Evolutionary conservation across 2,113 vertebrate genomes (phyloP).

Genomic region (Cephalophus harveyi): DNA sequence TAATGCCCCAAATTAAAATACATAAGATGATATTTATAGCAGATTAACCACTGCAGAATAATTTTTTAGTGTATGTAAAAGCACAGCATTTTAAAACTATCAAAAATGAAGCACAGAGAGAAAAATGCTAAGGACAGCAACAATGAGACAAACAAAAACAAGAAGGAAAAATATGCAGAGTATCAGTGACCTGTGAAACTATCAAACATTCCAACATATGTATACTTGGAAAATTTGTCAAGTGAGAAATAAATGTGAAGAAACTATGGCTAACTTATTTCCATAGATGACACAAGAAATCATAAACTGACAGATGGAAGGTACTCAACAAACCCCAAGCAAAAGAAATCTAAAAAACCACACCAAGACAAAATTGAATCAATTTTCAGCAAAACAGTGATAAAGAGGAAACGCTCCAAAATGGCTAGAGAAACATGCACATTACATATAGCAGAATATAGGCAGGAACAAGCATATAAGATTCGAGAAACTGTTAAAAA

Average conservation of each 20-base stretch:
- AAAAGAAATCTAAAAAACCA: not conserved
- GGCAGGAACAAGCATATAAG: not conserved
- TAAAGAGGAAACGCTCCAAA: not conserved
- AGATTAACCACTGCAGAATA: not conserved
- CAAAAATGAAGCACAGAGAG: not conserved
- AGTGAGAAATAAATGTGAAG: not conserved
- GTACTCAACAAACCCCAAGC: not conserved
- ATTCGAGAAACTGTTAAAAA: not conserved
- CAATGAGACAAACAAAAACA: not conserved
- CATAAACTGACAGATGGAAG: not conserved
- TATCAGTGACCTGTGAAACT: not conserved
- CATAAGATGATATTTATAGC: not conserved
- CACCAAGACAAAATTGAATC: not conserved
- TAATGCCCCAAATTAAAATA: not conserved
- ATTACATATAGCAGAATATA: not conserved
- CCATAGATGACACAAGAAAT: not conserved
- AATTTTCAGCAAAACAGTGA: not conserved
- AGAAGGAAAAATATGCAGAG: not conserved
- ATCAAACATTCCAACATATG: not conserved
- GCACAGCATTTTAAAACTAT: not conserved
- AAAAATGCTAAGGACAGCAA: not conserved
- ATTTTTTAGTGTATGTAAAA: not conserved
- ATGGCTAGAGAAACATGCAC: not conserved
- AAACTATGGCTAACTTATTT: not conserved
- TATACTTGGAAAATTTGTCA: not conserved